Evolutionary conservation across 2,888 invertebrate species (phyloP).

Genomic region (Antheraea assamensis): DNA sequence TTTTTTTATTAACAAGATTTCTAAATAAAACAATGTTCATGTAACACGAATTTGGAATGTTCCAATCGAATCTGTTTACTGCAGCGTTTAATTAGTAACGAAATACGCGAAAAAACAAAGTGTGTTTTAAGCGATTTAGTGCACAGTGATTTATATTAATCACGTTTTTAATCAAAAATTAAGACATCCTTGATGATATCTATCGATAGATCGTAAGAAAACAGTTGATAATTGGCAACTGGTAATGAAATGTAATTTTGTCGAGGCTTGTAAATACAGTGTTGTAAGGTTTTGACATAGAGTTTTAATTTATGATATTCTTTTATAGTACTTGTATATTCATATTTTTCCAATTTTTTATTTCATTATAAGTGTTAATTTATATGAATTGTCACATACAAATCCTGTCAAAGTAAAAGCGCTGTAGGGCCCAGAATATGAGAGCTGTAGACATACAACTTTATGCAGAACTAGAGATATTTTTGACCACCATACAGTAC

Average conservation of each 20-base stretch:
- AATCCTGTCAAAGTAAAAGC: no score
- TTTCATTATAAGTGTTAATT: no score
- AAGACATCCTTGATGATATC: not conserved
- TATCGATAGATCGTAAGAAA: not conserved
- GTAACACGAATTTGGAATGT: not conserved
- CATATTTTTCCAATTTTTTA: no score
- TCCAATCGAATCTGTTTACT: not conserved
- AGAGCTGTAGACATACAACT: no score
- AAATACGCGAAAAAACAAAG: not conserved
- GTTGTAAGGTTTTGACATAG: no score
- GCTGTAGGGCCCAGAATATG: no score
- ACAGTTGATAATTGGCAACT: not conserved
- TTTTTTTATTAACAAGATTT: not conserved
- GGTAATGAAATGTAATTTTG: not conserved
- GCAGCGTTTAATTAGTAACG: not conserved
- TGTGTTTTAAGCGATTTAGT: not conserved
- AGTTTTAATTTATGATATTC: no score
- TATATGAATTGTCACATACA: no score
- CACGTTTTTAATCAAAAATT: not conserved
- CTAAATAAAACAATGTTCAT: not conserved
- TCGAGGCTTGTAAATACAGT: no score
- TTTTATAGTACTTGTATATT: no score
- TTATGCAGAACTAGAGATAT: no score
- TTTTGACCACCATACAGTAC: no score
- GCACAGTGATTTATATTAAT: not conserved